Conservation (phyloP, 2,113 vertebrate species). For the Macrotis lagotis region DNA sequence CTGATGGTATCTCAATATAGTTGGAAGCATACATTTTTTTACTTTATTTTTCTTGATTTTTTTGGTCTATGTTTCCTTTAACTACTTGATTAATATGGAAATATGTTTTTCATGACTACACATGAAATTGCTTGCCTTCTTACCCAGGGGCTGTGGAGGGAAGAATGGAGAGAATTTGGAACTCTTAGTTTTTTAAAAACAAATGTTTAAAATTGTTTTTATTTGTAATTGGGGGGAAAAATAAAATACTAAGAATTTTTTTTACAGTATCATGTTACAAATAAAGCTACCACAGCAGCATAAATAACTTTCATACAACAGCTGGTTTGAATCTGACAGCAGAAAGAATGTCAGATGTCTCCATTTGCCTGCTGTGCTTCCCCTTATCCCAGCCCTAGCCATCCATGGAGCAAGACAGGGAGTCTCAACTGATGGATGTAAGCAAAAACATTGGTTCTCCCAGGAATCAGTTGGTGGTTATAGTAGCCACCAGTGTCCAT, state of each 20-base stretch:
- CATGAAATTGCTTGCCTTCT: too few species aligned
- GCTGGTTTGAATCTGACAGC: slow-evolving; percentile 42
- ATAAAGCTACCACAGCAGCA: slow-evolving; percentile 35
- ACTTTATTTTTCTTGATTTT: too few species aligned
- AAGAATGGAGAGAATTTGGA: too few species aligned
- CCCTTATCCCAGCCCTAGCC: neutral
- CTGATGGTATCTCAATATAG: too few species aligned
- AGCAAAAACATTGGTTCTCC: neutral
- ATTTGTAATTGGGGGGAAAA: too few species aligned
- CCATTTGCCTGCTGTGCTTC: neutral
- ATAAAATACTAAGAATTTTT: neutral
- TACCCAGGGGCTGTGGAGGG: too few species aligned
- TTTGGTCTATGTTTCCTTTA: too few species aligned
- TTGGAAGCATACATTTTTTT: too few species aligned
- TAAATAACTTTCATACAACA: slow-evolving; percentile 39
- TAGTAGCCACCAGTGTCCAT: neutral
- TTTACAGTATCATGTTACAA: slow-evolving; percentile 33
- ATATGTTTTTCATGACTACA: too few species aligned
- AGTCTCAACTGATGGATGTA: neutral
- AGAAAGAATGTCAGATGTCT: neutral
- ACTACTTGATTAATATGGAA: too few species aligned
- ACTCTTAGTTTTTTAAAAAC: too few species aligned
- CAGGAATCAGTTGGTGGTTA: neutral
- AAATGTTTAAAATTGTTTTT: too few species aligned
- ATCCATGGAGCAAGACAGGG: neutral